phyloP scores from a whole-genome alignment of 2,113 vertebrate genomes.

The Falco punctatus region DNA sequence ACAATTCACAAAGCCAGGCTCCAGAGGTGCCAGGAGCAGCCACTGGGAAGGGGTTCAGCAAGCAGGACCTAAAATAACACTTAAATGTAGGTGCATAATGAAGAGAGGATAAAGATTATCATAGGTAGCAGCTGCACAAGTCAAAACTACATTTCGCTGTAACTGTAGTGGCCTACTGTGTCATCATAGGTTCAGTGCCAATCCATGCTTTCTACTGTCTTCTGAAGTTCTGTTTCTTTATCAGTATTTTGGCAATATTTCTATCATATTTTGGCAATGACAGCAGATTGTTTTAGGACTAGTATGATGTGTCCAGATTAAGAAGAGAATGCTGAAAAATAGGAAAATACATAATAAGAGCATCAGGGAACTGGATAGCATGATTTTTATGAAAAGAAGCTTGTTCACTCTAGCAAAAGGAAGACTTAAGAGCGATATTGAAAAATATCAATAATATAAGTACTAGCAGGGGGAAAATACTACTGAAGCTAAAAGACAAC shows the following conservation, averaged over 20 bases:
- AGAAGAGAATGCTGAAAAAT: neutral
- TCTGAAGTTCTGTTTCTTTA: neutral
- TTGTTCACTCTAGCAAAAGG: neutral
- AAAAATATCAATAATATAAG: neutral
- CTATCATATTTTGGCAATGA: neutral
- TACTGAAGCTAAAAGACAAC: neutral
- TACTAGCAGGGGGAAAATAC: neutral
- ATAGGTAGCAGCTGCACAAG: constrained; percentile 36
- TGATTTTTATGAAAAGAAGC: neutral
- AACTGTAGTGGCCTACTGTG: neutral
- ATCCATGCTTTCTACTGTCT: neutral
- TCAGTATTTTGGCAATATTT: neutral
- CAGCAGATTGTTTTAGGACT: neutral
- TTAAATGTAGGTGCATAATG: constrained; percentile 56
- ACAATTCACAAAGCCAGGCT: constrained; percentile 26
- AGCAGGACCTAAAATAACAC: constrained; percentile 44
- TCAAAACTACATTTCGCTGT: neutral
- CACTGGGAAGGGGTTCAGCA: constrained; percentile 42
- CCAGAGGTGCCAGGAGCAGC: constrained; percentile 45
- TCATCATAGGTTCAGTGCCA: neutral
- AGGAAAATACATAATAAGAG: neutral
- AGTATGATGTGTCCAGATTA: neutral
- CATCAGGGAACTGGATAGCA: neutral
- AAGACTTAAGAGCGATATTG: neutral
- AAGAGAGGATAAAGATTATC: constrained; percentile 37